Evolutionary conservation across 2,797 vertebrate species (phyloP), one percentile per base, ranked within the genome.

Genomic region (Mormyrops attenuatus): DNA sequence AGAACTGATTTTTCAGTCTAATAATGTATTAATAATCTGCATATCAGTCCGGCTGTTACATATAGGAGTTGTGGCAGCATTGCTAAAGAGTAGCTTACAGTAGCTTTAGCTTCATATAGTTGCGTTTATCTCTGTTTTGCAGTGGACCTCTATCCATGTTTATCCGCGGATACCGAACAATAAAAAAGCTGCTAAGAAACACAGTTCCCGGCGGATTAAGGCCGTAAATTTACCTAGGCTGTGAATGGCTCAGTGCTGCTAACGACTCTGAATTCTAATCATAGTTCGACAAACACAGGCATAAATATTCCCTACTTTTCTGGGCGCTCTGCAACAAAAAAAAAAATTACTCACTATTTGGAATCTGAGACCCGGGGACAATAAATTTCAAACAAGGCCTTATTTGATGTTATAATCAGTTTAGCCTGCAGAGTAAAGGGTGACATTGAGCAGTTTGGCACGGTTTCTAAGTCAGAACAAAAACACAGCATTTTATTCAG

Each of bases 221-320:
- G 11, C 57, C 13, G 49, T 84, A 88, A 88, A 88, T 85, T 52
- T 88, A 85, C 82, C 55, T 85, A 15, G 41, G 88, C 41, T 15
- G 6, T 86, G 84, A 87, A 89, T 77, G 84, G 26, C 47, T 34
- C 17, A 44, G 84, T 9, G 50, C 77, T 69, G 73, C 41, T 85
- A 41, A 55, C 57, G 20, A 80, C 77, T 69, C 11, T 34, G 89
- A 84, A 90, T 88, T 63, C 89, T 90, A 90, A 88, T 90, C 86
- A 88, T 53, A 73, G 86, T 50, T 84, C 66, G 5, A 49, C 89
- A 55, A 77, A 80, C 55, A 38, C 38, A 89, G 84, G 84, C 85
- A 84, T 73, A 73, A 69, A 89, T 66, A 77, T 55, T 53, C 30
- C 41, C 50, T 20, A 30, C 47, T 50, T 47, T 90, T 87, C 38